Conservation (phyloP, 2,888 invertebrate genomes). For the Thecophora atra region DNA sequence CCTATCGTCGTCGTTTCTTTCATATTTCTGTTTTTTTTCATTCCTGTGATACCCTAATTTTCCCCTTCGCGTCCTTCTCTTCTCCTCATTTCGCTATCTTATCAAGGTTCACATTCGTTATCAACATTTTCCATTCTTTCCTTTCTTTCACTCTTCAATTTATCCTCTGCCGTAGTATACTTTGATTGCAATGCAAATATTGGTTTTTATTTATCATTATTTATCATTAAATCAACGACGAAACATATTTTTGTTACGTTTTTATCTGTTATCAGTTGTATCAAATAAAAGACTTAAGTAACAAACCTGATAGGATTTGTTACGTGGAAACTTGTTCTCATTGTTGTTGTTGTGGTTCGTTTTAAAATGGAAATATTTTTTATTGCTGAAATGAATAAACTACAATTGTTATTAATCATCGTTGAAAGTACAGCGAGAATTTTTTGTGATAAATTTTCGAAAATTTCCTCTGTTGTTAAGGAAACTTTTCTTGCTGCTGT, state of each 20-base stretch:
- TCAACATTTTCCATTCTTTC: background rate
- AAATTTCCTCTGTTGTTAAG: no score
- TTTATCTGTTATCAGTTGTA: background rate
- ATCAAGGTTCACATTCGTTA: background rate
- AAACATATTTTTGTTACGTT: background rate
- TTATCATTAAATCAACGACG: background rate
- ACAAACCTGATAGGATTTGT: conserved; percentile 2
- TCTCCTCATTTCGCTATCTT: background rate
- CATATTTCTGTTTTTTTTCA: background rate
- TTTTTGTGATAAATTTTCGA: background rate
- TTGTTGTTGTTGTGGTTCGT: background rate
- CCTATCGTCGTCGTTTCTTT: no score
- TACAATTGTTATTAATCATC: no score
- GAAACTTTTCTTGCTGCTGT: background rate
- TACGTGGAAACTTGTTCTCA: background rate
- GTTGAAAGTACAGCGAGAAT: background rate
- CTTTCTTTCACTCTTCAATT: background rate
- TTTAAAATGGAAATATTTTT: no score
- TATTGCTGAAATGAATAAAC: no score
- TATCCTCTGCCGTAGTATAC: background rate
- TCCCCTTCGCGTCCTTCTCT: background rate
- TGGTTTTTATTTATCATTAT: background rate
- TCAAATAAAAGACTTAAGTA: conserved; percentile 3
- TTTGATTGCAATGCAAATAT: background rate
- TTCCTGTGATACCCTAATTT: background rate